These are phyloP conservation scores for Halcyon senegalensis DNA, from an alignment of 2,113 vertebrate genomes.

Conservation along the genomic window DNA sequence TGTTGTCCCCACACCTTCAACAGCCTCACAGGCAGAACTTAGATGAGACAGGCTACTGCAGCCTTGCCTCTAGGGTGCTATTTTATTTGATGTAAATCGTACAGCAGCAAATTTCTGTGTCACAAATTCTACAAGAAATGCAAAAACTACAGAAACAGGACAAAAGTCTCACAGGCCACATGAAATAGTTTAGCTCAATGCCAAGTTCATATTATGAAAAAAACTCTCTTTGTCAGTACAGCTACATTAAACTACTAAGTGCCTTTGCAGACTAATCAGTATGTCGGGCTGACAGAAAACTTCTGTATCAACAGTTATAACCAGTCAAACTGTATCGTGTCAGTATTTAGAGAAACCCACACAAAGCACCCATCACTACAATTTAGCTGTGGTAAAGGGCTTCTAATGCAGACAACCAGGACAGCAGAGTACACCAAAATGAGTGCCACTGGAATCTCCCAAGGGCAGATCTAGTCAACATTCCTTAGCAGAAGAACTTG, in stretches of 20 bases:
- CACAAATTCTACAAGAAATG: neutral
- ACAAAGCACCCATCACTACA: neutral
- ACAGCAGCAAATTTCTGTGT: neutral
- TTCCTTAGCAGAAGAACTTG: neutral
- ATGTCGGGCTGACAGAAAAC: neutral
- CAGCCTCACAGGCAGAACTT: neutral
- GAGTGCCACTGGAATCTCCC: neutral
- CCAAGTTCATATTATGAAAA: neutral
- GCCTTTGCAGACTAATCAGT: neutral
- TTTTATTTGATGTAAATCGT: neutral
- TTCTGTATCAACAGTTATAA: neutral
- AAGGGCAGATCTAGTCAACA: neutral
- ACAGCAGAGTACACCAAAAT: neutral
- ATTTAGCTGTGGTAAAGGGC: neutral
- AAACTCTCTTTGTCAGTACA: neutral
- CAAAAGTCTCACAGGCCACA: neutral
- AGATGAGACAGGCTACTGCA: neutral
- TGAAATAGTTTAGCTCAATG: neutral
- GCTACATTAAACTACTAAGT: neutral
- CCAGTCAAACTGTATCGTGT: neutral
- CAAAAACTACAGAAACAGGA: neutral
- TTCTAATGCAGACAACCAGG: neutral
- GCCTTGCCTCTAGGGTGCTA: neutral
- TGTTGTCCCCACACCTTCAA: neutral
- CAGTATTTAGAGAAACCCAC: neutral